Evolutionary conservation across 2,113 vertebrate species (phyloP), one percentile per base, ranked within the genome.

Genomic region (Oxygymnocypris stewartii): DNA sequence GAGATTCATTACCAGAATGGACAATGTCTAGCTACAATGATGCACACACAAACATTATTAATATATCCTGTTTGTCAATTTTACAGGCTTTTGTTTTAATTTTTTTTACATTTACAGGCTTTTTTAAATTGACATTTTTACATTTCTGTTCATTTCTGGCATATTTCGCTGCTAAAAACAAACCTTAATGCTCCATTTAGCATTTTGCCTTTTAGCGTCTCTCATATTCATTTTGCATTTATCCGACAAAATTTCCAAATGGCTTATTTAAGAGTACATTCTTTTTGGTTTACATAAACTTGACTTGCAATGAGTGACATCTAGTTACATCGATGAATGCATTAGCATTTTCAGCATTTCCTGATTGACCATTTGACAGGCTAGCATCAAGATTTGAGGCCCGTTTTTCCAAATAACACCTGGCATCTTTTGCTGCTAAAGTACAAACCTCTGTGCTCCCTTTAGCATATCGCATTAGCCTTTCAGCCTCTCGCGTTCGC

Each of bases 211-310:
- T 49, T 12, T 0, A 49, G 47, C 47, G 1, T 49, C 47, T 49
- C 12, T 2, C 47, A 49, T 49, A 9, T 44, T 49, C 47, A 13
- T 8, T 8, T 0, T 44, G 42, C 42, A 12, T 49, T 49, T 49
- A 49, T 49, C 47, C 5, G 28, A 47, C 9, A 11, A 12, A 47
- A 47, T 47, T 47, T 47, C 47, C 47, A 47, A 12, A 47, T 2
- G 47, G 47, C 47, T 47, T 47, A 11, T 47, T 31, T 12, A 47
- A 47, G 47, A 47, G 11, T 49, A 4, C 13, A 14, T 49, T 49
- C 3, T 14, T 49, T 49, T 98, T 97, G 96, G 96, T 97, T 98
- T 97, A 93, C 94, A 96, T 95, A 95, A 96, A 87, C 94, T 95
- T 20, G 18, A 6, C 9, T n/a, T n/a, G 95, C 95, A 10, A 9